A percentile compares a stretch with the other conserved stretches of the same genome.
Evolutionary conservation across 1,140 invertebrate genomes (phyloP).

Genomic region (Caenorhabditis remanei): DNA sequence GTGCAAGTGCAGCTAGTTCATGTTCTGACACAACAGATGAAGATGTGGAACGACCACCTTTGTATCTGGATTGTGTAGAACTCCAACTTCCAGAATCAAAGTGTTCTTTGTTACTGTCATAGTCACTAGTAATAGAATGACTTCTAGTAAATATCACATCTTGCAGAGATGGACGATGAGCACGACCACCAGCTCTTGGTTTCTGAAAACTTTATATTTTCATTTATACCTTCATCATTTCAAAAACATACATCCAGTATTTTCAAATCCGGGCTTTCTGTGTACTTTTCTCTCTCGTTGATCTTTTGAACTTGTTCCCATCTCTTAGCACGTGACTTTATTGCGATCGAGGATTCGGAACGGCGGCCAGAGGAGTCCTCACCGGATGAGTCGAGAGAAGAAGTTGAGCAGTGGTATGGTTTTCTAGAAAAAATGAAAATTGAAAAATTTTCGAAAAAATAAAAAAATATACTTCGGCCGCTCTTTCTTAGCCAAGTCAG

Average conservation of each 20-base stretch:
- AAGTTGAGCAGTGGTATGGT: slow-evolving; percentile 60
- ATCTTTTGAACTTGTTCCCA: slow-evolving; percentile 53
- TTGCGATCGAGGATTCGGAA: slow-evolving; percentile 30
- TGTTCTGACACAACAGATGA: neutral
- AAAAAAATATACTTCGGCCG: slow-evolving; percentile 17
- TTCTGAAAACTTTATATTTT: slow-evolving; percentile 32
- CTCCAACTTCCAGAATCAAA: slow-evolving; percentile 68
- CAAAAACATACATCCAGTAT: neutral
- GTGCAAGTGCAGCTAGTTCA: slow-evolving; percentile 12
- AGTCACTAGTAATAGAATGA: slow-evolving; percentile 65
- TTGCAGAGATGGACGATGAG: slow-evolving; percentile 59
- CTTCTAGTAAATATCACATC: slow-evolving; percentile 63
- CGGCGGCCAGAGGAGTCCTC: slow-evolving; percentile 51
- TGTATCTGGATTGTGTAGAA: slow-evolving; percentile 44
- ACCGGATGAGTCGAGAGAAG: slow-evolving; percentile 59
- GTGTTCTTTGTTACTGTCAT: slow-evolving; percentile 66
- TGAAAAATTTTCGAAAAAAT: neutral
- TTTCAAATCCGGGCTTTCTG: slow-evolving; percentile 4
- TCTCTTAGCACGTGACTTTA: slow-evolving; percentile 31
- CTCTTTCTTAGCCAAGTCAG: slow-evolving; percentile 29
- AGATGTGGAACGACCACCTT: neutral
- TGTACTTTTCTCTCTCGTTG: slow-evolving; percentile 54
- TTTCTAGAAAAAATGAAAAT: slow-evolving; percentile 22
- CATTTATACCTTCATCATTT: neutral
- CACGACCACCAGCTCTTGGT: neutral